Percentiles rank a stretch among this genome's conserved stretches.
Evolutionary conservation across 30 jellyfish, hydroid and myxozoan species (phyloP).

Genomic region (Cassiopea xamachana): DNA sequence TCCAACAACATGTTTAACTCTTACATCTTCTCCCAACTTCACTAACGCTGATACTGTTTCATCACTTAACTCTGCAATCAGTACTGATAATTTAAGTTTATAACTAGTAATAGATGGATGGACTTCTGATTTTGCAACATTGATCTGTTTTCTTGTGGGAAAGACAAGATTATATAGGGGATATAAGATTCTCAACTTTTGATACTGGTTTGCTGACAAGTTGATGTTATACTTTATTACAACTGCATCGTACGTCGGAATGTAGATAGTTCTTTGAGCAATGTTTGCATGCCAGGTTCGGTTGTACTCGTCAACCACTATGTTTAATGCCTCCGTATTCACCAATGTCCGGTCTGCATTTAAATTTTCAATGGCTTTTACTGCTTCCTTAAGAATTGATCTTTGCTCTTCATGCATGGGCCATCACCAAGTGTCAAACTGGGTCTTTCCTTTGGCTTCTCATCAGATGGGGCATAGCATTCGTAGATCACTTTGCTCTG

Average conservation of each 20-base stretch:
- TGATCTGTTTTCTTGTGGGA: conserved; percentile 4
- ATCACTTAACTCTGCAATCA: not conserved
- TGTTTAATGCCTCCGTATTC: not conserved
- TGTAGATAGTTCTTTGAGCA: not conserved
- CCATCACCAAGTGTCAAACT: conserved; percentile 12
- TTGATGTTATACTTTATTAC: not conserved
- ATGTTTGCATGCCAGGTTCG: not conserved
- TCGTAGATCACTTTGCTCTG: not conserved
- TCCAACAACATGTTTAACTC: not conserved
- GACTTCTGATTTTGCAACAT: not conserved
- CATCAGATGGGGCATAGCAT: not conserved
- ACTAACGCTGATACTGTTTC: conserved; percentile 7
- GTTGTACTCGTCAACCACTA: conserved; percentile 5
- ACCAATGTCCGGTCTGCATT: not conserved
- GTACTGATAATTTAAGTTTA: not conserved
- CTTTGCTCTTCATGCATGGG: conserved; percentile 20
- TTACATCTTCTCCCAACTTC: not conserved
- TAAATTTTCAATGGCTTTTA: not conserved
- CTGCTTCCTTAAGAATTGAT: conserved; percentile 7
- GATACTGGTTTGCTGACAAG: not conserved
- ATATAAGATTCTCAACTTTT: not conserved
- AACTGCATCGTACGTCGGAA: not conserved
- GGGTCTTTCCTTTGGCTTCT: conserved; percentile 7
- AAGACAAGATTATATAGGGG: not conserved
- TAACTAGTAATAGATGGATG: conserved; percentile 16